Conservation (phyloP, 2,797 vertebrate species). For the Eulemur mongoz region DNA sequence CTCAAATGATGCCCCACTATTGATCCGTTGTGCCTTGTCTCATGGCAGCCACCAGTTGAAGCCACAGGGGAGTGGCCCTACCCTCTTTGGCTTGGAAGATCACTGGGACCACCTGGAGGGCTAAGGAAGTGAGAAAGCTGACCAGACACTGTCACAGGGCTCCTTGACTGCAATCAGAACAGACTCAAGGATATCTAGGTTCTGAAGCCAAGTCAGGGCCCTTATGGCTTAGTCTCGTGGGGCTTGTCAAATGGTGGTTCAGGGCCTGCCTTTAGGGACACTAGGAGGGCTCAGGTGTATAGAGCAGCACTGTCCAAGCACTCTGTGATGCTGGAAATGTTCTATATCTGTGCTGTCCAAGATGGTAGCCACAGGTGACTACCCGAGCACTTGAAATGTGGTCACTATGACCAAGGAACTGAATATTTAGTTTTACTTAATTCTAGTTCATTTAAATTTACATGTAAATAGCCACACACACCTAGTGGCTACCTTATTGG, state of each 20-base stretch:
- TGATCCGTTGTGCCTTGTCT: not conserved
- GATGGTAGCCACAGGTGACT: not conserved
- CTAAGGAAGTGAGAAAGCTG: not conserved
- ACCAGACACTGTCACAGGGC: no score
- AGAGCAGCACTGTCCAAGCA: fast-evolving
- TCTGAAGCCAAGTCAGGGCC: not conserved
- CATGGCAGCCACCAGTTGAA: fast-evolving
- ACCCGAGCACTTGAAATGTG: not conserved
- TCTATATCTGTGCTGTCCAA: fast-evolving
- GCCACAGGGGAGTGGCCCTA: fast-evolving
- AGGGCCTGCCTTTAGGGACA: not conserved
- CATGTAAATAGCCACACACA: not conserved
- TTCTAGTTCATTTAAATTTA: not conserved
- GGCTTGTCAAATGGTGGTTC: not conserved
- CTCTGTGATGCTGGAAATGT: fast-evolving
- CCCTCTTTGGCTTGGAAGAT: not conserved
- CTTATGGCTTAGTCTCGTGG: fast-evolving
- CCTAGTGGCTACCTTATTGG: no score
- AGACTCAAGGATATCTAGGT: not conserved
- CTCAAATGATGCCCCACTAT: not conserved
- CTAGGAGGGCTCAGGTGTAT: no score
- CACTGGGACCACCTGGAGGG: not conserved
- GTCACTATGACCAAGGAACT: not conserved
- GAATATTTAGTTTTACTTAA: not conserved
- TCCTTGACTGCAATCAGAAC: not conserved